These are phyloP conservation scores for Synanthedon vespiformis DNA, from an alignment of 2,888 invertebrate species.

Conservation along the genomic window DNA sequence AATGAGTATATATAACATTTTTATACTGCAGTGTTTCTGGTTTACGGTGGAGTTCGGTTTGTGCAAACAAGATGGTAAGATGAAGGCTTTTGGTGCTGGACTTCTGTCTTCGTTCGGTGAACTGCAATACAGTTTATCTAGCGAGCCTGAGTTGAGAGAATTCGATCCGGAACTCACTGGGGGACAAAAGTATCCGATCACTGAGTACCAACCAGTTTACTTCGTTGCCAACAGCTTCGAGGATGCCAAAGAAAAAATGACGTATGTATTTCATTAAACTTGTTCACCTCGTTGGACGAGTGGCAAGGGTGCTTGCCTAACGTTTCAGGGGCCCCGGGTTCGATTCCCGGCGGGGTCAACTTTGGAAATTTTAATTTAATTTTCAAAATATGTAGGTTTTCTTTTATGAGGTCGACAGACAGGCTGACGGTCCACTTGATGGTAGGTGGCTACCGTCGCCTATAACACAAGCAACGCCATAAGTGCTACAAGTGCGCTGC, in stretches of 20 bases:
- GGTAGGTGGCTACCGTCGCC: too few relatives aligned
- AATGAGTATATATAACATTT: too few relatives aligned
- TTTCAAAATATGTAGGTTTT: too few relatives aligned
- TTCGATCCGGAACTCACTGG: conserved; percentile 93
- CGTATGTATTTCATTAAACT: conserved; percentile 74
- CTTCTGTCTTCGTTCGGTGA: conserved; percentile 97
- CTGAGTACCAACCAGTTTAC: conserved; percentile 96
- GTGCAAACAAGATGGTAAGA: conserved; percentile 89
- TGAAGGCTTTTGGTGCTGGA: conserved; percentile 97
- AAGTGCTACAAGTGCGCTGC: too few relatives aligned
- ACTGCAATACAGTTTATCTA: conserved; percentile 92
- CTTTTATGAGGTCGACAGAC: too few relatives aligned
- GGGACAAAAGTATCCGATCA: conserved; percentile 94
- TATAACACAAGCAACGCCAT: too few relatives aligned
- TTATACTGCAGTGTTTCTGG: conserved; percentile 91
- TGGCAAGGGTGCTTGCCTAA: too few relatives aligned
- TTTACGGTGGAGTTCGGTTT: conserved; percentile 99
- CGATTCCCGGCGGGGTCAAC: too few relatives aligned
- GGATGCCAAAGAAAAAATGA: conserved; percentile 96
- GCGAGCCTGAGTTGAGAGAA: conserved; percentile 83
- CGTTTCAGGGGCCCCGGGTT: too few relatives aligned
- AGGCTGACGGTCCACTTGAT: too few relatives aligned
- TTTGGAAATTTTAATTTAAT: too few relatives aligned
- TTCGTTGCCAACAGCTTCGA: conserved; percentile 96
- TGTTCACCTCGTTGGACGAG: too few relatives aligned